Conservation (phyloP, 2,113 vertebrate species). For the Burhinus oedicnemus region DNA sequence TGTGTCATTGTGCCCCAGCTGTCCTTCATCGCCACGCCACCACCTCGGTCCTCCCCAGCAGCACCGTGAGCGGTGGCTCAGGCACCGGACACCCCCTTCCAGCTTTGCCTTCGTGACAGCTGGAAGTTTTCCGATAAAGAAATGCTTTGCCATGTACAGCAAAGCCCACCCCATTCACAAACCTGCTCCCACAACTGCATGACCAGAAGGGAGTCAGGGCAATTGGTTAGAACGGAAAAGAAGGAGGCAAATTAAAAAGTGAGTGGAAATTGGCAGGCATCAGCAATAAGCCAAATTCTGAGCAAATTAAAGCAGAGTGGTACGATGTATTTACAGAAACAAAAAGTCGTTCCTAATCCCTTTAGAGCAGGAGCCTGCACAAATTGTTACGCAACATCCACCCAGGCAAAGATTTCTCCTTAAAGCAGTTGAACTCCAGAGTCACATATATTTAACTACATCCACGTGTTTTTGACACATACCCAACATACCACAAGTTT, state of each 20-base stretch:
- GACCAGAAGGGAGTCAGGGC: not conserved
- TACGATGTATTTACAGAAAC: not conserved
- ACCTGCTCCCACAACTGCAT: not conserved
- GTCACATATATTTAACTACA: not conserved
- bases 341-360: not conserved
- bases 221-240: not conserved
- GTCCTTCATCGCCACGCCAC: not conserved
- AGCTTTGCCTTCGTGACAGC: not conserved
- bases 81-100: not conserved
- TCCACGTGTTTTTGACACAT: not conserved
- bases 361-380: not conserved
- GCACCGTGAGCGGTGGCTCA: not conserved
- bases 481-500: not conserved
- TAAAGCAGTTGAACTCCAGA: not conserved
- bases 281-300: not conserved
- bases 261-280: not conserved
- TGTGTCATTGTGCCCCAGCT: not conserved
- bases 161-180: not conserved
- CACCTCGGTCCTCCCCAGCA: not conserved
- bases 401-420: not conserved
- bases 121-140: not conserved
- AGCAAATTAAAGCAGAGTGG: not conserved
- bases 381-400: not conserved
- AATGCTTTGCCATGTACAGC: not conserved
- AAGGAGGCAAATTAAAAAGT: not conserved